A percentile compares a stretch with the other conserved stretches of the same genome.
Conservation (phyloP, 2,797 vertebrate genomes). For the Poeciliopsis gracilis region DNA sequence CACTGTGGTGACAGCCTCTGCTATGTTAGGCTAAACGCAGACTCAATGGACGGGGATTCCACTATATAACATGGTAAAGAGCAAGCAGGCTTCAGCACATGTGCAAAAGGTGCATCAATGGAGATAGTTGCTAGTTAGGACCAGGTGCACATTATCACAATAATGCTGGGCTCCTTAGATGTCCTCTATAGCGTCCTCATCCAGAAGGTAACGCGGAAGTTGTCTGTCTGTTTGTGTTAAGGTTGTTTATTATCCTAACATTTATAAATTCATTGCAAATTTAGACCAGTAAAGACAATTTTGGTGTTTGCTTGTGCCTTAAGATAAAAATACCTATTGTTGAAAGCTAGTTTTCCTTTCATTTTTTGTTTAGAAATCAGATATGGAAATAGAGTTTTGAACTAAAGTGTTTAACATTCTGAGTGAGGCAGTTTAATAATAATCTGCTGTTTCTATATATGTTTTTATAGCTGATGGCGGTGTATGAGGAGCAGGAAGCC, state of each 20-base stretch:
- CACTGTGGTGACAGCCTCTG: constrained; percentile 59
- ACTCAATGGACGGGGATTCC: constrained; percentile 71
- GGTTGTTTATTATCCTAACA: neutral
- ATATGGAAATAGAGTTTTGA: neutral
- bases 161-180: constrained; percentile 83
- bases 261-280: neutral
- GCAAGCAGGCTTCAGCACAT: constrained; percentile 32
- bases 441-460: neutral
- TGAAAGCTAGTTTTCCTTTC: neutral
- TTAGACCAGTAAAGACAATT: neutral
- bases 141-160: constrained; percentile 47
- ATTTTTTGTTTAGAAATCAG: neutral
- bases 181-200: constrained; percentile 81
- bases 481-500: constrained; percentile 90
- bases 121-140: constrained; percentile 48
- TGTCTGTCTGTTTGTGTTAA: neutral
- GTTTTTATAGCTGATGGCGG: constrained; percentile 88
- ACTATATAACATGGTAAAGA: constrained; percentile 66
- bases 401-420: neutral
- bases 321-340: neutral
- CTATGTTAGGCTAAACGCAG: constrained; percentile 68
- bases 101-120: constrained; percentile 46
- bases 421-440: neutral
- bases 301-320: neutral
- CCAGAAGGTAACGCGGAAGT: constrained; percentile 74